Conservation (phyloP, 2,888 invertebrate species). For the Baccha elongata region DNA sequence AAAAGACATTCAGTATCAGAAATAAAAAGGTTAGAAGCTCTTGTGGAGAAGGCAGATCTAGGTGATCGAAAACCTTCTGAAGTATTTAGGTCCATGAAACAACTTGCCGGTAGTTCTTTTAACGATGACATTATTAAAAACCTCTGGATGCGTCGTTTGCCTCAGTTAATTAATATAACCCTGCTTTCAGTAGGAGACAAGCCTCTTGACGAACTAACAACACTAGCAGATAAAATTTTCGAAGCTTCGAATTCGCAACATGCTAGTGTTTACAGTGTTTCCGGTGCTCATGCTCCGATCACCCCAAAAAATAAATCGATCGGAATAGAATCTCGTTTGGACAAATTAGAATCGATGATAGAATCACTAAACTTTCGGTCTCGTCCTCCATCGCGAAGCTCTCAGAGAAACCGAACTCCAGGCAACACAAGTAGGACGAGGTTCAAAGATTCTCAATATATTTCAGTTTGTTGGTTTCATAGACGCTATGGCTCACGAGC, state of each 20-base stretch:
- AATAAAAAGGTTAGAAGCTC: neutral
- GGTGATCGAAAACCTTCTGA: conserved; percentile 24
- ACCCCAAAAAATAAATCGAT: neutral
- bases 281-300: neutral
- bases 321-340: neutral
- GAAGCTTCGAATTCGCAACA: neutral
- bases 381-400: neutral
- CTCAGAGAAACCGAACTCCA: neutral
- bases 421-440: neutral
- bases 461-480: neutral
- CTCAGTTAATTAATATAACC: conserved; percentile 14
- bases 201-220: neutral
- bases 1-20: conserved; percentile 9
- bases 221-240: conserved; percentile 33
- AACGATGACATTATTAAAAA: conserved; percentile 18
- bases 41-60: conserved; percentile 1
- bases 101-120: neutral
- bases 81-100: neutral
- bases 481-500: neutral
- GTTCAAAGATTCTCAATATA: neutral
- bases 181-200: conserved; percentile 21
- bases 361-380: neutral
- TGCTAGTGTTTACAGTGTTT: neutral
- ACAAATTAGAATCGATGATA: neutral
- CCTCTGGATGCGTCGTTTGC: too few relatives aligned